Percentiles rank a stretch among this genome's conserved stretches.
phyloP scores from a whole-genome alignment of 2,113 vertebrate species.

The Pollachius pollachius region DNA sequence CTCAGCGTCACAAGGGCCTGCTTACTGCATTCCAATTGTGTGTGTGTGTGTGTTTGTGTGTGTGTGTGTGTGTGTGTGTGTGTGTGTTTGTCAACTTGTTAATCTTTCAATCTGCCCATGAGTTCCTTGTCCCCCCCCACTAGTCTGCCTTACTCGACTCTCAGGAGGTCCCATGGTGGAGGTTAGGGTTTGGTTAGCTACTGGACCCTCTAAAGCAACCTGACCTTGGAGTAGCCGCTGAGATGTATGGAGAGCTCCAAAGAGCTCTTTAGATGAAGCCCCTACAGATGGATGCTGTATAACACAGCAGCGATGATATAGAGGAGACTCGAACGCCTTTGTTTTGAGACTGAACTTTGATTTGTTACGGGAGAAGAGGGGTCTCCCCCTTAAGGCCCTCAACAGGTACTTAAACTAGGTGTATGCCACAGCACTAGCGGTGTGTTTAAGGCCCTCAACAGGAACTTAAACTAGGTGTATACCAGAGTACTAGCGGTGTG shows the following conservation, averaged over 20 bases:
- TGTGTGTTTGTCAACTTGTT: neutral
- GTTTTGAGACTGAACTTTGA: slow-evolving; percentile 6
- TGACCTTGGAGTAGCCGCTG: too few relatives aligned
- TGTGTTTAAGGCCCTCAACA: slow-evolving; percentile 5
- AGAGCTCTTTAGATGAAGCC: too few relatives aligned
- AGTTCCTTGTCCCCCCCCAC: slow-evolving; percentile 24
- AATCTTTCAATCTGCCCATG: neutral
- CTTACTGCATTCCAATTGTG: neutral
- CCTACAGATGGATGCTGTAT: too few relatives aligned
- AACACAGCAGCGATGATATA: too few relatives aligned
- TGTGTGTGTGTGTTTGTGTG: slow-evolving; percentile 8
- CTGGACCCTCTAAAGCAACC: neutral
- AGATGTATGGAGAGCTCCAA: too few relatives aligned
- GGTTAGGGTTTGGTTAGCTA: slow-evolving; percentile 16
- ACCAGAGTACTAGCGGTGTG: slow-evolving; percentile 4
- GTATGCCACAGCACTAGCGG: neutral
- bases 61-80: neutral
- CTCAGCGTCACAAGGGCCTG: too few relatives aligned
- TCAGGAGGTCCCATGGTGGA: slow-evolving; percentile 52
- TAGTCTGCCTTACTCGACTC: slow-evolving; percentile 72
- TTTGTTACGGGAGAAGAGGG: slow-evolving; percentile 8
- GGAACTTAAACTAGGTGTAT: slow-evolving; percentile 16
- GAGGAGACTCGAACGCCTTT: neutral
- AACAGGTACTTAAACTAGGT: slow-evolving; percentile 17
- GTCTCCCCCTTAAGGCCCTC: slow-evolving; percentile 9